Evolutionary conservation across 2,113 vertebrate species (phyloP).

Genomic region (Eonycteris spelaea): DNA sequence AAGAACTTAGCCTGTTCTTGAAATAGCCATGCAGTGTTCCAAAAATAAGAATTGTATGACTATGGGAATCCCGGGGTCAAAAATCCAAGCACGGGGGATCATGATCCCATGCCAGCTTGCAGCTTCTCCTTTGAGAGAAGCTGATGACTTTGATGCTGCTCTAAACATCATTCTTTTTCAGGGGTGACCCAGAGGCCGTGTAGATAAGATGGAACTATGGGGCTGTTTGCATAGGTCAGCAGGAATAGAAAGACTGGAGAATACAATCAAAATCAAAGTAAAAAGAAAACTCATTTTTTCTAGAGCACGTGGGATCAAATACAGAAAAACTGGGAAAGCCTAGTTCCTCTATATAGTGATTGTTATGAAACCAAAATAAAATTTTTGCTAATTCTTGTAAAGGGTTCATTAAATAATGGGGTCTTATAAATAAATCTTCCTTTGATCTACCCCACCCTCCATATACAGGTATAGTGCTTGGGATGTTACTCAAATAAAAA

Average conservation of each 20-base stretch:
- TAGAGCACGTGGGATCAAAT: not conserved
- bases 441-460: not conserved
- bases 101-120: not conserved
- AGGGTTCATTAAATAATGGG: not conserved
- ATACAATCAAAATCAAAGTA: conserved; percentile 11
- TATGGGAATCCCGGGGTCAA: not conserved
- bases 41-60: conserved; percentile 1
- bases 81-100: not conserved
- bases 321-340: not conserved
- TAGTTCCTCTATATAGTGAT: not conserved
- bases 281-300: conserved; percentile 13
- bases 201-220: not conserved
- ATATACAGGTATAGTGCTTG: not conserved
- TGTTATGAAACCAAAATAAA: not conserved
- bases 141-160: not conserved
- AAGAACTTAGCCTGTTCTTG: not conserved
- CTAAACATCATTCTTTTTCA: not conserved
- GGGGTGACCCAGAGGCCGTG: not conserved
- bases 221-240: not conserved
- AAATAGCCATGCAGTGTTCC: not conserved
- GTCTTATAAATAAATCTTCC: not conserved
- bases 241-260: not conserved
- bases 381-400: not conserved
- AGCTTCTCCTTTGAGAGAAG: not conserved
- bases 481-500: not conserved